These are phyloP conservation scores for Cyprinodon variegatus DNA, from an alignment of 2,113 vertebrate genomes.

Conservation along the genomic window DNA sequence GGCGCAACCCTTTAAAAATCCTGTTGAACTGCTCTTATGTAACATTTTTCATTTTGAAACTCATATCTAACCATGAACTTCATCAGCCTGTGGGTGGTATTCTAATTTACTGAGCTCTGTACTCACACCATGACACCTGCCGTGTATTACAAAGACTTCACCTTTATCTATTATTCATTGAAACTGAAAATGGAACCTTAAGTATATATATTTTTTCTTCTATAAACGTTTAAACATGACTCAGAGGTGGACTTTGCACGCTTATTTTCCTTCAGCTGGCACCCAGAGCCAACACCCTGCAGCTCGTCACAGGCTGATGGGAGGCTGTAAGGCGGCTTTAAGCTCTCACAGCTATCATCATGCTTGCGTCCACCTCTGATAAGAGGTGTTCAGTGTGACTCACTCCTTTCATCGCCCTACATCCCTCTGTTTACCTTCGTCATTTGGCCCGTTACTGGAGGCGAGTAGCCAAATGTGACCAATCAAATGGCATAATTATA, in stretches of 20 bases:
- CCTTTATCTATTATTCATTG: background rate
- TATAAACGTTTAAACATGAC: background rate
- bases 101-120: background rate
- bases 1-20: too few species aligned
- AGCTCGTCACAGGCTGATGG: slow-evolving; percentile 44
- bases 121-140: background rate
- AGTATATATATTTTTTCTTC: background rate
- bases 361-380: slow-evolving; percentile 55
- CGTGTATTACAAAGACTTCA: background rate
- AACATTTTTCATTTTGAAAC: too few species aligned
- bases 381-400: slow-evolving; percentile 64
- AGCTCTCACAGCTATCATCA: slow-evolving; percentile 45
- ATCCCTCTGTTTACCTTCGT: slow-evolving; percentile 56
- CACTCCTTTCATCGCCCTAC: slow-evolving; percentile 42
- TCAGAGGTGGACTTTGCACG: slow-evolving; percentile 45
- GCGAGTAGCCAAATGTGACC: slow-evolving; percentile 12
- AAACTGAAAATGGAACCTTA: slow-evolving; percentile 14
- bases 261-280: slow-evolving; percentile 35
- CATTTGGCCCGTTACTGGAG: slow-evolving; percentile 30
- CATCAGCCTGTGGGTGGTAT: background rate
- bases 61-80: background rate
- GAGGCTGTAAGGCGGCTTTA: slow-evolving; percentile 29
- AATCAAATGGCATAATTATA: slow-evolving; percentile 35
- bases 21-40: background rate
- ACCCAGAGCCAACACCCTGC: slow-evolving; percentile 20